These are phyloP conservation scores for Bucorvus abyssinicus DNA, from an alignment of 2,797 vertebrate genomes.

Conservation along the genomic window DNA sequence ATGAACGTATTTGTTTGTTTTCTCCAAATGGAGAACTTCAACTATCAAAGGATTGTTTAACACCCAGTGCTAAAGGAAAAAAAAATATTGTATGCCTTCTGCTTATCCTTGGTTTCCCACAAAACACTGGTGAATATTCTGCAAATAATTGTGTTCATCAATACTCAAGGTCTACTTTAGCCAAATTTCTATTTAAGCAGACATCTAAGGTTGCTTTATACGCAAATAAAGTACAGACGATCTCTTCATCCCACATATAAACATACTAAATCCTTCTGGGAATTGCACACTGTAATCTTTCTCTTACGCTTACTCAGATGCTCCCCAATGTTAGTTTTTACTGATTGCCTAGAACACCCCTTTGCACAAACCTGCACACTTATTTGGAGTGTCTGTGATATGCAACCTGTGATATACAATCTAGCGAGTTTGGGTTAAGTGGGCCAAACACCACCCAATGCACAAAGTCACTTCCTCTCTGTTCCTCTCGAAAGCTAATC, in stretches of 20 bases:
- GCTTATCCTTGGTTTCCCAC: not conserved
- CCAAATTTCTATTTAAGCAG: not conserved
- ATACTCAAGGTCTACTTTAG: not conserved
- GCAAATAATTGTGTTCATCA: not conserved
- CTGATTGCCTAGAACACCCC: not conserved
- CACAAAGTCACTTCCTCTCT: not conserved
- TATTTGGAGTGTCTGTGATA: not conserved
- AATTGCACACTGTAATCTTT: not conserved
- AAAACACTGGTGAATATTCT: not conserved
- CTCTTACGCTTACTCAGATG: not conserved
- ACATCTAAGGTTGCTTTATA: not conserved
- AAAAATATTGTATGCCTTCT: not conserved
- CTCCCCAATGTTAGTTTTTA: not conserved
- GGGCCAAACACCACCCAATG: not conserved
- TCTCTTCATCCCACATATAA: not conserved
- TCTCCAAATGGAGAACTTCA: not conserved
- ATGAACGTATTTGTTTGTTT: not conserved
- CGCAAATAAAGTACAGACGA: constrained; percentile 6
- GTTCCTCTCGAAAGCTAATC: not conserved
- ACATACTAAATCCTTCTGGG: not conserved
- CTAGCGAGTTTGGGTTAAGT: not conserved
- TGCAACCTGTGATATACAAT: not conserved
- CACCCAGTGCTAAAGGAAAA: not conserved
- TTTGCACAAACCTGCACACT: not conserved
- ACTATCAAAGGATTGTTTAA: not conserved